Base-by-base conservation (phyloP, 1,140 invertebrate species). In the Anthonomus grandis region DNA sequence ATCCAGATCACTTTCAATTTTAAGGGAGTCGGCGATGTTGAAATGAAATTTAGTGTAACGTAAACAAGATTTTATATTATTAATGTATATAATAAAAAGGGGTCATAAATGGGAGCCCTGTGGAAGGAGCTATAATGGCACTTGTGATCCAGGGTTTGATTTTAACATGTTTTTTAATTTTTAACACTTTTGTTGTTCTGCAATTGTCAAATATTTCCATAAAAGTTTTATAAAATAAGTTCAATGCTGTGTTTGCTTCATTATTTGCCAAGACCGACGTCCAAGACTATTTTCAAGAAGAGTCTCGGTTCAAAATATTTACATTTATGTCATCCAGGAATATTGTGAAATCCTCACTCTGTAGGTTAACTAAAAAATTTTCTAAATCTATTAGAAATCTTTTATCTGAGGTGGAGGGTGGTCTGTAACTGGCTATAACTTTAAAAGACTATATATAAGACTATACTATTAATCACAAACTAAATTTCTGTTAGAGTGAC, bases 341-440 rank as follows among this genome's bases (percentile, higher is more conserved):
- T 37, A 49, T 49, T 6, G 46, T 36, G 25, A 49, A 10, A 18
- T 45, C 42, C 23, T 18, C 22, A 45, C 42, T 25, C 31, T 22
- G 48, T 12, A 38, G 48, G 15, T n/a, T n/a, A n/a, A 37, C 34
- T 51, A 51, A 15, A 21, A 51, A 36, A 39, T 51, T 19, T 51
- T 51, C 31, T 21, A 51, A 19, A 19, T 31, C 24, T 25, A 36
- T 21, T 12, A 48, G n/a, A 31, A 25, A 31, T 27, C 10, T 39
- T 51, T 41, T 15, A 13, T 19, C 37, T 41, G 37, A 51, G 19
- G 48, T 51, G 31, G 21, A 36, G 48, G n/a, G n/a, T n/a, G n/a
- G n/a, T n/a, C n/a, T n/a, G n/a, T n/a, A n/a, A n/a, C n/a, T n/a
- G n/a, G n/a, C n/a, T n/a, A n/a, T n/a, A n/a, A n/a, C n/a, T n/a